Evolutionary conservation across 2,113 vertebrate genomes (phyloP), one percentile per base, ranked within the genome.

Genomic region (Coturnix japonica): DNA sequence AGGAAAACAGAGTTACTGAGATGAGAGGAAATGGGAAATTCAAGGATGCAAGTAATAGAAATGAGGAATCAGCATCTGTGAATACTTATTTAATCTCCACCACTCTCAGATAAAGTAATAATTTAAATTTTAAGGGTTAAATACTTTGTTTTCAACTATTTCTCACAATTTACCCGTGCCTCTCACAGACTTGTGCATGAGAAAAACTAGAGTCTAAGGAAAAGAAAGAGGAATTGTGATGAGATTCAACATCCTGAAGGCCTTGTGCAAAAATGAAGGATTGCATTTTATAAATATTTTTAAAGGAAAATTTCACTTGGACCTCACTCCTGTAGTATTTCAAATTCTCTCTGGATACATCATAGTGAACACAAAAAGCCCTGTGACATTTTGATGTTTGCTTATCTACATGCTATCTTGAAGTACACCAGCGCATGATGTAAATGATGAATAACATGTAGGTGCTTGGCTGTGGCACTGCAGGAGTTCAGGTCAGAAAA

Each of bases 381-480:
- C 17, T 53, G 60, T 61, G 59, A 66, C 91, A 87, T 93, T 94
- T 89, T 87, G 81, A 67, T 93, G 60, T 89, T 94, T 91, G 64
- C 84, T 92, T 85, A 80, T 93, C 84, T 82, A 67, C 17, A 6
- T 28, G 59, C 75, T 89, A 76, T 94, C 67, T 84, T 13, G 5
- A 63, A 73, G 15, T 85, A 60, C 47, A 84, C 79, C 51, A 92
- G 81, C 89, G 91, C 60, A 80, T 31, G 60, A 70, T 82, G 51
- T 91, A 89, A 96, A 94, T 94, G 81, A 89, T 93, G 91, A 93
- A 92, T 85, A 92, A 56, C 46, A 76, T 0, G 33, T 91, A 78
- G 78, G 71, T 0, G 13, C 71, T 91, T 47, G 61, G 67, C 84
- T 71, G 47, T 59, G 92, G 71, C 84, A 59, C 78, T 54, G 54